These are phyloP conservation scores for Xestia ashworthii DNA, from an alignment of 2,888 invertebrate species.

Conservation along the genomic window DNA sequence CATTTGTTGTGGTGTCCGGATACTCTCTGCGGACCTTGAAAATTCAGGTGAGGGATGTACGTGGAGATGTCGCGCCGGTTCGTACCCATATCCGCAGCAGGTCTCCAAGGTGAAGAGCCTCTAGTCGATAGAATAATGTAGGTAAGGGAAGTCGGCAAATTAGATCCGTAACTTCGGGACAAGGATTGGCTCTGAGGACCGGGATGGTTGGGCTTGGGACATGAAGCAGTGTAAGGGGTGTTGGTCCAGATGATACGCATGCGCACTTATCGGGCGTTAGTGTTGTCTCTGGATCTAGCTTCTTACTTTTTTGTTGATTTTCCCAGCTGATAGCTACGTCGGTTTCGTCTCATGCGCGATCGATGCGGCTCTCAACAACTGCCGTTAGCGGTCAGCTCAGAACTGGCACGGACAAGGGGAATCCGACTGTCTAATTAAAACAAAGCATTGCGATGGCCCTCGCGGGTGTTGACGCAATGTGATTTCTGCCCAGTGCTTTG, in stretches of 20 bases:
- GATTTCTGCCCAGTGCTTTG: constrained; percentile 93
- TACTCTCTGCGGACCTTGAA: constrained; percentile 79
- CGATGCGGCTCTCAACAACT: constrained; percentile 67
- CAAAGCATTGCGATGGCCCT: constrained; percentile 93
- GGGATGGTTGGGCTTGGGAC: constrained; percentile 91
- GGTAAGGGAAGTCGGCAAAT: constrained; percentile 93
- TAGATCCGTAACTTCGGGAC: constrained; percentile 92
- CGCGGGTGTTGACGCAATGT: constrained; percentile 91
- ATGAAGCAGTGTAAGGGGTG: constrained; percentile 28
- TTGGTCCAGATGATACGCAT: not conserved
- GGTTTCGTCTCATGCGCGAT: constrained; percentile 71
- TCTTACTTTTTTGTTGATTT: constrained; percentile 71
- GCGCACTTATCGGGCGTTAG: constrained; percentile 43
- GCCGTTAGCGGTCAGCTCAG: constrained; percentile 89
- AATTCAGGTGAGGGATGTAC: constrained; percentile 78
- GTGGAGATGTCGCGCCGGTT: constrained; percentile 80
- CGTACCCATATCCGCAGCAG: constrained; percentile 94
- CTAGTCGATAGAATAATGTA: constrained; percentile 90
- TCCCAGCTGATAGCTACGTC: constrained; percentile 64
- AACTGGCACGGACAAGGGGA: constrained; percentile 92
- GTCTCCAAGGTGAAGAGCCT: constrained; percentile 90
- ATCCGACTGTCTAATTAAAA: constrained; percentile 93
- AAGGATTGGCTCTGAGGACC: constrained; percentile 94
- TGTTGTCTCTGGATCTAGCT: constrained; percentile 71
- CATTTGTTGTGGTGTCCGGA: constrained; percentile 76